Evolutionary conservation across 2,888 invertebrate genomes (phyloP).

Genomic region (Coenonympha arcania): DNA sequence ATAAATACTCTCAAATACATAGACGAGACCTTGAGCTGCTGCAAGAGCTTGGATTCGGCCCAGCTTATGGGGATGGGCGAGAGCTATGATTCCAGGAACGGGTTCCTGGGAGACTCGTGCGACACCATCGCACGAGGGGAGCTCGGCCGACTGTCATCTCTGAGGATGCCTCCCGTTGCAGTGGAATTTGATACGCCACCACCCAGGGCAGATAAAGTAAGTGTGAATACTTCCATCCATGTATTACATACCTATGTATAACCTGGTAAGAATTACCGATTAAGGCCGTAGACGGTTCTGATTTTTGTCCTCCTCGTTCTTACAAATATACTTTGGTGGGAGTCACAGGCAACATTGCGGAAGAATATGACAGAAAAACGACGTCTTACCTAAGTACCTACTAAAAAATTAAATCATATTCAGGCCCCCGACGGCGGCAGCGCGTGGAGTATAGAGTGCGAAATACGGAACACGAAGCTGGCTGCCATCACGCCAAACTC

Average conservation of each 20-base stretch:
- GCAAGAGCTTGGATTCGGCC: constrained; percentile 66
- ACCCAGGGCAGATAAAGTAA: constrained; percentile 53
- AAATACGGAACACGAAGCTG: constrained; percentile 33
- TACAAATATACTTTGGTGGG: no score
- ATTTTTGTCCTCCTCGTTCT: no score
- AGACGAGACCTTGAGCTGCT: constrained; percentile 72
- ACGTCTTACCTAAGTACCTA: no score
- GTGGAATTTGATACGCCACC: constrained; percentile 62
- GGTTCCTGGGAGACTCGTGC: constrained; percentile 63
- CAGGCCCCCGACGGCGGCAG: constrained; percentile 47
- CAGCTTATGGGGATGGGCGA: constrained; percentile 68
- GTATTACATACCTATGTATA: no score
- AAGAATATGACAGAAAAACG: no score
- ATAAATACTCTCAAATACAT: constrained; percentile 77
- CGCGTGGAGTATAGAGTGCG: constrained; percentile 56
- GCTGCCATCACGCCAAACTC: constrained; percentile 77
- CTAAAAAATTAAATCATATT: no score
- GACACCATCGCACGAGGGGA: constrained; percentile 66
- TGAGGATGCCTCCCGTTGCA: constrained; percentile 38
- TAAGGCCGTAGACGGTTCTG: no score
- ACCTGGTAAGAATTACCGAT: no score
- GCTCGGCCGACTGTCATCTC: constrained; percentile 49
- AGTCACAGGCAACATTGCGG: no score
- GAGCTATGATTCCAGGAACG: constrained; percentile 64
- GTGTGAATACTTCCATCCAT: not conserved